Base-by-base conservation (phyloP, 2,888 invertebrate genomes). In the Erannis defoliaria region DNA sequence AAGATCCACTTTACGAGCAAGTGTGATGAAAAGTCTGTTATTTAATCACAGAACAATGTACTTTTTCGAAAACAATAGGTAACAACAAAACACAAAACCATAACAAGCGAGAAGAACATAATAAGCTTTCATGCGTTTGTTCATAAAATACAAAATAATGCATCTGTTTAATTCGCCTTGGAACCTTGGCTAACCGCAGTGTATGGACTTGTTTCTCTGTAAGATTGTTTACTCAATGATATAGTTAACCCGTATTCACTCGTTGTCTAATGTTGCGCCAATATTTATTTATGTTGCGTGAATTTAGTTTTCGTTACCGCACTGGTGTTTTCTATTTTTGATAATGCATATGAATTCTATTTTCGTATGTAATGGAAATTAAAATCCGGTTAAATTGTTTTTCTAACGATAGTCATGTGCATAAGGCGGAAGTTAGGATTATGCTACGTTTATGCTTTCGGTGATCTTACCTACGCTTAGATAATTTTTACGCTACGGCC, bases 201-300 rank as follows among this genome's bases (percentile, higher is more conserved):
- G 29, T 46, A 9, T 18, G 19, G 12, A 29, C 0, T 10, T 45
- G 45, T 45, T 26, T 29, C 31, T 46, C 31, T 46, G 12, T 31
- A 10, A 31, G 19, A n/a, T 33, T n/a, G 10, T 19, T 31, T 31
- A 46, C n/a, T 31, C 46, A 3, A 1, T 29, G 5, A 23, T 42
- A 51, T 53, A 60, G 54, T 54, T 54, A 60, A 49, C 60, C 60
- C 60, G 60, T 33, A 40, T 60, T 59, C 67, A 62, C 58, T 49
- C 37, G 58, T 54, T 50, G 56, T 66, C 60, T 58, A 38, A 31
- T 37, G 58, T 65, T 68, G 61, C 65, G 58, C 53, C 54, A 63
- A 58, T 68, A 64, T 68, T 68, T 65, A 65, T 67, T 63, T 63
- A 57, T 18, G 61, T 48, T 14, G 48, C 33, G 46, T 60, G 46